A percentile compares a stretch with the other conserved stretches of the same genome.
Evolutionary conservation across 64 coral and sea anemone species (phyloP).

Genomic region (Cladopsammia gracilis): DNA sequence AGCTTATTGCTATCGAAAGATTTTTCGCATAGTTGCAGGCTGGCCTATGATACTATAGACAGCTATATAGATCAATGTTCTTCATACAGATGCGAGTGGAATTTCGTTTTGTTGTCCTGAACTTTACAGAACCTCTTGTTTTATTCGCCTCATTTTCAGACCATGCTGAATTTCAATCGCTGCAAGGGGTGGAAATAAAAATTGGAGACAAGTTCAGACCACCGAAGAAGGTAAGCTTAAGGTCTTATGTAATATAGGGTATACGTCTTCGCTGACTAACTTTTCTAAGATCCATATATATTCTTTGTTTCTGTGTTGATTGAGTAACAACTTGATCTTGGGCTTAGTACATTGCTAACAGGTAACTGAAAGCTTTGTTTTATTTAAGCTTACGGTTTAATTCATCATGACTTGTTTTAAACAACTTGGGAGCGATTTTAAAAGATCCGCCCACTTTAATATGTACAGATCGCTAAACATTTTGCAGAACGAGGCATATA

Average conservation of each 20-base stretch:
- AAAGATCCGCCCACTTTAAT: no score
- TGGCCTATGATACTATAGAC: neutral
- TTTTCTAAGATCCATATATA: no score
- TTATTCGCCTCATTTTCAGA: slow-evolving; percentile 59
- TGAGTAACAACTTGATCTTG: no score
- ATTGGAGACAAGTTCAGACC: slow-evolving; percentile 84
- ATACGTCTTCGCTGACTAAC: no score
- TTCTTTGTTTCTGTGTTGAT: no score
- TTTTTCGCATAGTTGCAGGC: neutral
- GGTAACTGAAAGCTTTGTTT: no score
- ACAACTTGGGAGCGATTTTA: no score
- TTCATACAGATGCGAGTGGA: neutral
- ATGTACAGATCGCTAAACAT: no score
- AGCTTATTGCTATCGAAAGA: neutral
- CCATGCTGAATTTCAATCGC: slow-evolving; percentile 83
- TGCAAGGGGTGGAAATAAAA: slow-evolving; percentile 91
- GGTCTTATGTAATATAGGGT: neutral
- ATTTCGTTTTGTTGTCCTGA: neutral
- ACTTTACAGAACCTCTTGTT: neutral
- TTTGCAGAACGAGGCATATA: no score
- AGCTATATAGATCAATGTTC: neutral
- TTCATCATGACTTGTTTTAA: no score
- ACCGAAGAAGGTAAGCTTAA: slow-evolving; percentile 78
- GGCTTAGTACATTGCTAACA: no score
- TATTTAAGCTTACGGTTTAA: no score